Evolutionary conservation across 2,888 invertebrate species (phyloP).

Genomic region (Drosophila diplacantha): DNA sequence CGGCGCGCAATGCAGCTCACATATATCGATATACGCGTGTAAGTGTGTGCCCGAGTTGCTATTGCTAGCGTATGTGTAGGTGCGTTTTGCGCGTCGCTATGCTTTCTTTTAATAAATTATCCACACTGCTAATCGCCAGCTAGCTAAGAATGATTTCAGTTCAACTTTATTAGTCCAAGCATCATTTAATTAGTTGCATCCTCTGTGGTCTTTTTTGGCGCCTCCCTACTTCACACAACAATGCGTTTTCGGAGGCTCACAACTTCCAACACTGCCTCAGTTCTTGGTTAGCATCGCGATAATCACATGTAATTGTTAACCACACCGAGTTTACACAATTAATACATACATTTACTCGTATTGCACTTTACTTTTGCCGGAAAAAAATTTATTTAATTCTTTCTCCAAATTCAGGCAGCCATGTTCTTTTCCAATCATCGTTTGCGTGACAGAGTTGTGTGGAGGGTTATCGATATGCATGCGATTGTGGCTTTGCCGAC

Average conservation of each 20-base stretch:
- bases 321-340: constrained; percentile 20
- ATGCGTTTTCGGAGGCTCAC: constrained; percentile 12
- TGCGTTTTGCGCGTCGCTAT: constrained; percentile 34
- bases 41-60: constrained; percentile 10
- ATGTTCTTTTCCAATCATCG: constrained; percentile 37
- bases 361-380: constrained; percentile 60
- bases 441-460: constrained; percentile 21
- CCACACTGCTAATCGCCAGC: not conserved
- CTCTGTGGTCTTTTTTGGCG: constrained; percentile 23
- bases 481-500: not conserved
- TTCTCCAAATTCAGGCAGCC: constrained; percentile 26
- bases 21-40: constrained; percentile 30
- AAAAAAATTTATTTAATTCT: constrained; percentile 55
- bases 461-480: constrained; percentile 9
- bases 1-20: constrained; percentile 51
- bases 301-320: not conserved
- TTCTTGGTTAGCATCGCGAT: too few relatives aligned
- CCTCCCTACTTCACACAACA: constrained; percentile 24
- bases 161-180: not conserved
- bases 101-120: constrained; percentile 34
- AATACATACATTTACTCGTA: constrained; percentile 45
- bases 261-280: not conserved
- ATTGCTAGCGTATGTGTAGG: constrained; percentile 11
- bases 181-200: constrained; percentile 6
- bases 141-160: not conserved